Evolutionary conservation across 2,113 vertebrate genomes (phyloP), one percentile per base, ranked within the genome.

Genomic region (Gobius niger): DNA sequence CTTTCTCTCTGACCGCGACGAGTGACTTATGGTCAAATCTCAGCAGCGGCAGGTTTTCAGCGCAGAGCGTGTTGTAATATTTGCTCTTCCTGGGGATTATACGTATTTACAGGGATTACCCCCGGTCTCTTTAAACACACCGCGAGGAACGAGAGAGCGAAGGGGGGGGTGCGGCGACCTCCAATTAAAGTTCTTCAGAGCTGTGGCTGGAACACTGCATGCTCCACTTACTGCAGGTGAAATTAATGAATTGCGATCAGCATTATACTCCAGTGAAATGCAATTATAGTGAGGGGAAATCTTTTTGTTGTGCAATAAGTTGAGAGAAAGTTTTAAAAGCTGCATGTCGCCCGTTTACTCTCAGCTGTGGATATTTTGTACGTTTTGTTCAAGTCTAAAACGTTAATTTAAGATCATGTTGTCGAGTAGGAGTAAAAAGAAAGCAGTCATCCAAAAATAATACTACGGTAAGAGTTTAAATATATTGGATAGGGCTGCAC

Each of bases 51-150:
- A 65, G 77, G 76, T 81, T 80, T 78, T 85, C 63, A 68, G 57
- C 75, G 71, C 41, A 47, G 61, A 82, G 68, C 69, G 40, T 80
- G 83, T 88, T 82, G 87, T 87, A 89, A 91, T 83, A 87, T 91
- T 93, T 91, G 82, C 87, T 86, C 63, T 89, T 80, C 77, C 75
- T 85, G 80, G 88, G 87, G 89, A 92, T 93, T 91, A 88, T 87
- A 87, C 53, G 73, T 86, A 76, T 82, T 90, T 90, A 91, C 89
- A 66, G 79, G 90, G 91, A 92, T 92, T 92, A 92, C 69, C 81
- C 78, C 81, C 78, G 72, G 77, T 69, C 74, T 81, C 62, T 83
- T 87, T 82, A 88, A 88, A 91, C 80, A 90, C 79, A 75, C 80
- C 89, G 83, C 65, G 67, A 44, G 42, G 6, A 16, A 53, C 24